phyloP scores from a whole-genome alignment of 2,113 vertebrate genomes.

The Patagioenas fasciata region DNA sequence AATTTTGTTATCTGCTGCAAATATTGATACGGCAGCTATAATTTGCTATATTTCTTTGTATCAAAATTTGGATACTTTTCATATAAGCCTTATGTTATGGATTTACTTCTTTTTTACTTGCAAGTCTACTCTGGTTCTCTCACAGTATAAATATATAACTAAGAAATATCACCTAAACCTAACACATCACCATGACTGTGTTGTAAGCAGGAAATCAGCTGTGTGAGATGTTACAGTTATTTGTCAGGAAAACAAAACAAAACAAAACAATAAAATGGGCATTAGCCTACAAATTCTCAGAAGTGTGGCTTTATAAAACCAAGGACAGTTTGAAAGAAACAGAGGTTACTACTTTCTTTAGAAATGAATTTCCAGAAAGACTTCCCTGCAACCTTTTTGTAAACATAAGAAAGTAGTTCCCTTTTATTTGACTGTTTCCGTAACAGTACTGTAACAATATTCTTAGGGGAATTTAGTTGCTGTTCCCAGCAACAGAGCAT shows the following conservation, averaged over 20 bases:
- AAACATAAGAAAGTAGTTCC: not conserved
- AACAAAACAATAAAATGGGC: not conserved
- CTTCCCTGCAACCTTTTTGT: not conserved
- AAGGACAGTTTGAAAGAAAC: not conserved
- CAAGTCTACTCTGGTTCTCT: not conserved
- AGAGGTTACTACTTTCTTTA: not conserved
- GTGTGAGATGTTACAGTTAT: not conserved
- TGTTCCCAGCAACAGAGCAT: not conserved
- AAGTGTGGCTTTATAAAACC: not conserved
- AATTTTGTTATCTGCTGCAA: not conserved
- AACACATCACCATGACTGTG: fast-evolving
- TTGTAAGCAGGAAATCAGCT: not conserved
- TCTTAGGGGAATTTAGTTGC: not conserved
- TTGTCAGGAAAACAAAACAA: not conserved
- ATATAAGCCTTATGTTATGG: not conserved
- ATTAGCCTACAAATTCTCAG: not conserved
- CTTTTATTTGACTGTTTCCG: not conserved
- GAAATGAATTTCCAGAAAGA: not conserved
- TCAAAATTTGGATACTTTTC: not conserved
- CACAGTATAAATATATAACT: not conserved
- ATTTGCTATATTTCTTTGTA: not conserved
- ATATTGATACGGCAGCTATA: not conserved
- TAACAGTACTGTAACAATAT: not conserved
- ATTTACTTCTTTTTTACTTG: not conserved
- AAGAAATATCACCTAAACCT: not conserved